Base-by-base conservation (phyloP, 2,888 invertebrate species). In the Pogonocherus hispidulus region DNA sequence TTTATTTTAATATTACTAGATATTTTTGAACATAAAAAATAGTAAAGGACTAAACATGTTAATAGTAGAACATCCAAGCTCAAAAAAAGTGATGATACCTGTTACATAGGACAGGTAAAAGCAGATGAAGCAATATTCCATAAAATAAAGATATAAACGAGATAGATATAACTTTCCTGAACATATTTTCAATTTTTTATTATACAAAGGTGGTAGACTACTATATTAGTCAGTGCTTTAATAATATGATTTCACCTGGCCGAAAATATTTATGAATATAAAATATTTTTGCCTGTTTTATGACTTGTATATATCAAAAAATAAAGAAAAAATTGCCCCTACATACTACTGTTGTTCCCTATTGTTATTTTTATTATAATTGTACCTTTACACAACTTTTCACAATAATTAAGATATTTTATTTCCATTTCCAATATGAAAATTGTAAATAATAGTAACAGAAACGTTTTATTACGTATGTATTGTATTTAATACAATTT, bases 181-280 rank as follows among this genome's bases (percentile, higher is more conserved):
- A 20, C 54, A 51, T 51, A 52, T 63, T 68, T 52, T 66, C 23
- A 44, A 55, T 60, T 62, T 63, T 57, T 52, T 32, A 57, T 22
- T 69, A 68, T 67, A 59, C 64, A 67, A 44, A 57, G 65, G 65
- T 74, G 74, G 74, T 74, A 69, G 74, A 71, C 69, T 73, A 66
- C 63, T 69, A 57, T 68, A 54, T 63, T 63, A 54, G 54, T 63
- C 63, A 51, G 16, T 44, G 63, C 63, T 63, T 63, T 27, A 47
- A 35, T 32, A 18, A 16, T 22, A 32, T 35, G 35, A 49, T 35
- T 27, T 20, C 35, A 49, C 20, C 49, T n/a, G 32, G 47, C 27
- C 47, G 20, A 59, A 59, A 18, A 3, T 11, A 9, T 18, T 9
- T 22, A 22, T 44, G 18, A 32, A 22, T 20, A 32, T 19, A 20